These are phyloP conservation scores for Pemphredon lugubris DNA, from an alignment of 2,888 invertebrate genomes.

Conservation along the genomic window DNA sequence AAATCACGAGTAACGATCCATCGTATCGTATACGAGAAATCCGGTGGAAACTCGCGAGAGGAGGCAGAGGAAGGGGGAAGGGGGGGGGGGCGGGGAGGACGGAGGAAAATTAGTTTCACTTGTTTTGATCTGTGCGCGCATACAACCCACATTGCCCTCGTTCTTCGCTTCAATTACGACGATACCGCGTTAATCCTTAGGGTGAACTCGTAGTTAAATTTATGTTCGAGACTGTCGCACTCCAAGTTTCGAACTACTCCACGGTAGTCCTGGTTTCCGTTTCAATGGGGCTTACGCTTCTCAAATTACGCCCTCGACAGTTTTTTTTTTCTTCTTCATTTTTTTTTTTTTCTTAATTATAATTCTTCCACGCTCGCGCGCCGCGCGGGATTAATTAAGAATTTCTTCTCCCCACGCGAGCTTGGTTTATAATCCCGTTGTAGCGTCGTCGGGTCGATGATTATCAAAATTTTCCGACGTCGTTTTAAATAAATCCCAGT, in stretches of 20 bases:
- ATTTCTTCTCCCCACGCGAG: constrained; percentile 13
- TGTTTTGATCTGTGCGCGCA: constrained; percentile 48
- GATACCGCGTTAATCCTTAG: constrained; percentile 66
- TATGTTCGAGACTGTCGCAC: constrained; percentile 63
- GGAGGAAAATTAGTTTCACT: constrained; percentile 55
- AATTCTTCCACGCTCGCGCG: too few relatives aligned
- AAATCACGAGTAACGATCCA: too few relatives aligned
- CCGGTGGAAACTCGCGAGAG: neutral
- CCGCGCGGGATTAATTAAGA: constrained; percentile 35
- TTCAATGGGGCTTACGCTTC: constrained; percentile 51
- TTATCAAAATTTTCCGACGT: constrained; percentile 14
- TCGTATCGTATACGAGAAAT: too few relatives aligned
- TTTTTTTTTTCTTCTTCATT: constrained; percentile 9
- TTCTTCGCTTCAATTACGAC: constrained; percentile 64
- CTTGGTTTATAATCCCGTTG: constrained; percentile 42
- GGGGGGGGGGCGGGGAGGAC: neutral
- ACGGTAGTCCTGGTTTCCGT: constrained; percentile 46
- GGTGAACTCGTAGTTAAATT: constrained; percentile 63
- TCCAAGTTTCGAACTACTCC: constrained; percentile 57
- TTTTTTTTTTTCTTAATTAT: constrained; percentile 12
- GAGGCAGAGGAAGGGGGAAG: neutral
- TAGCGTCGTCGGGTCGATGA: constrained; percentile 16
- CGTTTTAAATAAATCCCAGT: too few relatives aligned
- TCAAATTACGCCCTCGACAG: constrained; percentile 23
- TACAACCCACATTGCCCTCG: constrained; percentile 45